A percentile compares a stretch with the other conserved stretches of the same genome.
These are phyloP conservation scores for Pseudolaguvia tuberculata DNA, from an alignment of 2,113 vertebrate genomes.

Conservation along the genomic window DNA sequence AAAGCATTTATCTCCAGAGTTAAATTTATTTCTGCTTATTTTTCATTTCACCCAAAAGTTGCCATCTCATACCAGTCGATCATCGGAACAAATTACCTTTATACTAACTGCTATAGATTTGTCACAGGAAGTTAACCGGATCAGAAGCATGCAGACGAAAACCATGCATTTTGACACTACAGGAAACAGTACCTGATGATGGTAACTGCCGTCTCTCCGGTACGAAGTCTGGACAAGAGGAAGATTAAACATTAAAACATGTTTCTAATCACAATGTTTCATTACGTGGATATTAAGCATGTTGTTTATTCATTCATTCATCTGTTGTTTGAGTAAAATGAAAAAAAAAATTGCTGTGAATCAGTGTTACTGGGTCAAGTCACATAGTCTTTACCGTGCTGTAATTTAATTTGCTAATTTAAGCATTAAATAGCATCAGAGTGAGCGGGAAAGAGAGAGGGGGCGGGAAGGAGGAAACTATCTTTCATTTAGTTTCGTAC, in stretches of 20 bases:
- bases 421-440: no score
- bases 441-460: no score
- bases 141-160: conserved; percentile 24
- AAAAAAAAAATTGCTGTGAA: not conserved
- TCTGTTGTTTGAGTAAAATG: no score
- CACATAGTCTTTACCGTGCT: no score
- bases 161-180: conserved; percentile 30
- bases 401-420: no score
- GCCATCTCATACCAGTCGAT: not conserved
- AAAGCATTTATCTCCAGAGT: not conserved
- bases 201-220: conserved; percentile 73
- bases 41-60: not conserved
- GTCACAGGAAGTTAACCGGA: not conserved
- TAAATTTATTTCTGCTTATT: not conserved
- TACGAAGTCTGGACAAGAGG: conserved; percentile 69
- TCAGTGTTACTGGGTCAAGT: not conserved
- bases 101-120: conserved; percentile 26
- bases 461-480: no score
- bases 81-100: conserved; percentile 11
- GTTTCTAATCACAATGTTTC: conserved; percentile 21
- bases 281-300: not conserved
- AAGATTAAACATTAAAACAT: conserved; percentile 52
- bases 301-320: no score
- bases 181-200: conserved; percentile 69
- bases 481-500: no score